Conservation (phyloP, 2,888 invertebrate species). For the Plemyria rubiginata region DNA sequence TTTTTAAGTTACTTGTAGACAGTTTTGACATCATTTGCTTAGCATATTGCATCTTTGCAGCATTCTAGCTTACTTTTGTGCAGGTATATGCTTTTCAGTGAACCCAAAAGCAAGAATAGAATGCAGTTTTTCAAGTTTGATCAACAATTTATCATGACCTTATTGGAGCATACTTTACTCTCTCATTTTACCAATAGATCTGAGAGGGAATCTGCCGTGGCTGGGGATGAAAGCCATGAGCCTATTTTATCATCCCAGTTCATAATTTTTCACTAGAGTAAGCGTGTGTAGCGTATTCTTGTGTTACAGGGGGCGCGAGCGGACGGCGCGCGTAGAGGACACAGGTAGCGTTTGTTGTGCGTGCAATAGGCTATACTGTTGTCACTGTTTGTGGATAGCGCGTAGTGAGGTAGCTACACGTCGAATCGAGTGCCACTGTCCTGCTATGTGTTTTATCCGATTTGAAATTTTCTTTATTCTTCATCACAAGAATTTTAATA, state of each 20-base stretch:
- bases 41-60: not conserved
- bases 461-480: not conserved
- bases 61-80: not conserved
- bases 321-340: conserved; percentile 79
- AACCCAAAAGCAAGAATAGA: too few species aligned
- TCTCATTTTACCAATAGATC: too few species aligned
- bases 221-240: too few species aligned
- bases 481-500: not conserved
- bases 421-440: conserved; percentile 60
- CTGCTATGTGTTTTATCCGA: conserved; percentile 14
- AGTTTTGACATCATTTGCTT: not conserved
- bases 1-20: not conserved
- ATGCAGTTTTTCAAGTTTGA: too few species aligned
- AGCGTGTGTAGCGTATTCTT: conserved; percentile 82
- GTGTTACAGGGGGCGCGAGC: conserved; percentile 82
- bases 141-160: not conserved
- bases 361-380: conserved; percentile 85
- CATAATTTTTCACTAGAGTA: conserved; percentile 51
- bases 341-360: conserved; percentile 85
- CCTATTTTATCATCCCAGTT: not conserved
- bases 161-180: not conserved
- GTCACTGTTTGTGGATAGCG: conserved; percentile 83
- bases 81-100: too few species aligned
- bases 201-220: too few species aligned
- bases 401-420: conserved; percentile 76